Conservation (phyloP, 2,113 vertebrate species). For the Bothrops jararaca region DNA sequence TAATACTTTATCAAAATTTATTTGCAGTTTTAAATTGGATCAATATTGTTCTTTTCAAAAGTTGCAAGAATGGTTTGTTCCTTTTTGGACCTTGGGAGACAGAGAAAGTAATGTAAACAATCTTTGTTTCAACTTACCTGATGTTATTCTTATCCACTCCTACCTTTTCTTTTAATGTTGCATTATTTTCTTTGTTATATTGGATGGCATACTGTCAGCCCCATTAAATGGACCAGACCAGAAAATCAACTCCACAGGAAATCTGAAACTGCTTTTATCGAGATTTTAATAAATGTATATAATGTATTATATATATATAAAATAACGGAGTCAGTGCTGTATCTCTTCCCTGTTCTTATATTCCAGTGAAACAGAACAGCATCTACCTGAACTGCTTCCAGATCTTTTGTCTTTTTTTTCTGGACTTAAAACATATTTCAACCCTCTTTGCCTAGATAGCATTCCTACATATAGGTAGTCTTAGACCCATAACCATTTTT, state of each 20-base stretch:
- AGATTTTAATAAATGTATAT: background rate
- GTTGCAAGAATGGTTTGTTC: background rate
- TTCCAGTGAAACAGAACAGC: no score
- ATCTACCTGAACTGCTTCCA: no score
- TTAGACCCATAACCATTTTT: background rate
- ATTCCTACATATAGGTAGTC: background rate
- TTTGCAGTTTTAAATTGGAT: background rate
- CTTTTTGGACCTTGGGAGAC: background rate
- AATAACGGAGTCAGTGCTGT: no score
- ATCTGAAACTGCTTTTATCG: background rate
- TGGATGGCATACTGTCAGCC: background rate
- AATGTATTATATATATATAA: background rate
- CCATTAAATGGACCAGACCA: background rate
- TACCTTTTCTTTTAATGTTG: background rate
- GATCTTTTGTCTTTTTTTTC: no score
- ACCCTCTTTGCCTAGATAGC: background rate
- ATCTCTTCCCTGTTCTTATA: no score
- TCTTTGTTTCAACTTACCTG: background rate
- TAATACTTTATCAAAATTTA: background rate
- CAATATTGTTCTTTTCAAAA: background rate
- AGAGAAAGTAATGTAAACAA: background rate
- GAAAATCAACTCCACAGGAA: background rate
- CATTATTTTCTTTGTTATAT: background rate
- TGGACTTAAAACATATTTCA: background rate
- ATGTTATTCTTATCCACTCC: background rate